Base-by-base conservation (phyloP, 2,888 invertebrate species). In the Tiliacea citrago region DNA sequence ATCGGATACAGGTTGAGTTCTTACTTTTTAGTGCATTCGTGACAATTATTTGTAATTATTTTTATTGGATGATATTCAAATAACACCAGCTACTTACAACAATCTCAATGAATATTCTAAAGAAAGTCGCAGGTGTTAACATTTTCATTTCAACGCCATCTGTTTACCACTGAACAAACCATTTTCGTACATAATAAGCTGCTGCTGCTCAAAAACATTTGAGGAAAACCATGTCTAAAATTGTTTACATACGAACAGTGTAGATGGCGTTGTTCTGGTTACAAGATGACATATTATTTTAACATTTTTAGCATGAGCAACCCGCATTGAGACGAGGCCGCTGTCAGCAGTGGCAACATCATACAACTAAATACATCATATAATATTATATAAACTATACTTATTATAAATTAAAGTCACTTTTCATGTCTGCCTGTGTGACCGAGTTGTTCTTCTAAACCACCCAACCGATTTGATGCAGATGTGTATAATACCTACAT, bases 141-240 rank as follows among this genome's bases (percentile, higher is more conserved):
- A 21, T 67, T 58, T 66, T 21, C 0, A 10, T 9, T 76, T 13
- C 6, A 70, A 10, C 61, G 76, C 77, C 81, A 81, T 81, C 81
- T 81, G 21, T 62, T 49, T 0, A 35, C 2, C 7, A 18, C 6
- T 42, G 0, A 3, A 9, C 3, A 18, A 75, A 79, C 49, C 0
- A 69, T 62, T 45, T 4, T 51, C n/a, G n/a, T 9, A 35, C 4
- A 21, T 10, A 29, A 13, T 13, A n/a, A 12, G 2, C 29, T 16
- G 2, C 13, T 18, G 58, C 29, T 29, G 7, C 13, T 47, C 16
- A 5, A 18, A 42, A 8, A 1, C 21, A 29, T 29, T 35, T 60
- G 2, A 55, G 47, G 39, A 7, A n/a, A 29, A 18, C 12, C 6
- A 7, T n/a, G 9, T 66, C 1, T 1, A 49, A 21, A 61, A 61